Evolutionary conservation across 1,140 invertebrate species (phyloP).

Genomic region (Papilio xuthus): DNA sequence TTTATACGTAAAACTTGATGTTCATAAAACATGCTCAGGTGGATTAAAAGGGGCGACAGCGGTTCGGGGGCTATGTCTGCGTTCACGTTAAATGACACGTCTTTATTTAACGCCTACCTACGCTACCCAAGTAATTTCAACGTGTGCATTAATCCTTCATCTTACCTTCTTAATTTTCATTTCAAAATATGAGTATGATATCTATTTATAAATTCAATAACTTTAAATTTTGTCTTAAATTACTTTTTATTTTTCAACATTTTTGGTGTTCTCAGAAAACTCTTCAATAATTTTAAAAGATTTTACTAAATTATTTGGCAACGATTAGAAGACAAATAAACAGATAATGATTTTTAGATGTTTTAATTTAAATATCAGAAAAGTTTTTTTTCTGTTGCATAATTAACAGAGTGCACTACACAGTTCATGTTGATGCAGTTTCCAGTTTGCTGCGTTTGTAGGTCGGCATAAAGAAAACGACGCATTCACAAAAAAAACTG

Average conservation of each 20-base stretch:
- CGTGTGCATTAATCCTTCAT: slow-evolving; percentile 9
- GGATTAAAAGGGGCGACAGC: slow-evolving; percentile 67
- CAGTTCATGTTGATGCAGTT: slow-evolving; percentile 38
- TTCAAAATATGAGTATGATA: not conserved
- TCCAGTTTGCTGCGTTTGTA: slow-evolving; percentile 42
- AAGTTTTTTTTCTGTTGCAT: not conserved
- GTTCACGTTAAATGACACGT: slow-evolving; percentile 36
- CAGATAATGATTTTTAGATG: not conserved
- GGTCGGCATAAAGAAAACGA: slow-evolving; percentile 39
- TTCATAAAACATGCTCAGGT: slow-evolving; percentile 73
- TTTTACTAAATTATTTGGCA: too few species aligned
- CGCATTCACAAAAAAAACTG: slow-evolving; percentile 24
- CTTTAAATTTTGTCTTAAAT: not conserved
- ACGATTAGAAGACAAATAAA: too few species aligned
- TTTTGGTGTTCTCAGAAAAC: too few species aligned
- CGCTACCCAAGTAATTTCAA: slow-evolving; percentile 14
- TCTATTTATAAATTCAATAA: not conserved
- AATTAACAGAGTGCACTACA: slow-evolving; percentile 36
- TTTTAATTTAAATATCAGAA: not conserved
- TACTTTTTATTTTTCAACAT: not conserved
- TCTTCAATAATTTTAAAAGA: too few species aligned
- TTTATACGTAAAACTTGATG: slow-evolving; percentile 71
- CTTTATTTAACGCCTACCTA: slow-evolving; percentile 42
- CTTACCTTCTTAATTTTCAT: slow-evolving; percentile 23
- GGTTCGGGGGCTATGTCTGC: slow-evolving; percentile 40